Evolutionary conservation across 2,797 vertebrate species (phyloP).

Genomic region (Numenius phaeopus): DNA sequence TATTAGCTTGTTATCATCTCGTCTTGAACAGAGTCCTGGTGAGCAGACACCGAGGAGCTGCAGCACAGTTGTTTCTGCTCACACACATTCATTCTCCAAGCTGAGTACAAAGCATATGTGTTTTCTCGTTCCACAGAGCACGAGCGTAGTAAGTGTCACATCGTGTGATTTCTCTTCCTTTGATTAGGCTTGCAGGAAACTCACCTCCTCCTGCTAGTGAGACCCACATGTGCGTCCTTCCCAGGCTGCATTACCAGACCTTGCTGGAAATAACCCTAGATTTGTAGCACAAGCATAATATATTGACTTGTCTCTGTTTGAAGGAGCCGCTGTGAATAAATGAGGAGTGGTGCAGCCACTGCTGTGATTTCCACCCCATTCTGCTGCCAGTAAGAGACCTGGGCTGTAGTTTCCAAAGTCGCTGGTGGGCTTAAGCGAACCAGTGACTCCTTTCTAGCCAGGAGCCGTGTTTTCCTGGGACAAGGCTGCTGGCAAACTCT

Average conservation of each 20-base stretch:
- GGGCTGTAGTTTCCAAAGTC: not conserved
- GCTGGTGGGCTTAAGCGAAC: not conserved
- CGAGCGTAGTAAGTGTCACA: not conserved
- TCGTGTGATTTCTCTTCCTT: conserved; percentile 22
- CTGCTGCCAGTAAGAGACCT: not conserved
- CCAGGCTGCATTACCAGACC: not conserved
- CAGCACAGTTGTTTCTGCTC: conserved; percentile 49
- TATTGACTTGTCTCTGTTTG: not conserved
- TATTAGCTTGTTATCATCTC: conserved; percentile 68
- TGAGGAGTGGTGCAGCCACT: not conserved
- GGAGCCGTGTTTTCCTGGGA: not conserved
- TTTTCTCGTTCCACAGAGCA: not conserved
- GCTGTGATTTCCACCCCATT: fast-evolving
- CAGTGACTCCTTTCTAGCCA: not conserved
- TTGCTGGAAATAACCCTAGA: not conserved
- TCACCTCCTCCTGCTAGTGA: not conserved
- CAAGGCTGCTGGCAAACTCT: not conserved
- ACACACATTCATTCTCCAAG: conserved; percentile 29
- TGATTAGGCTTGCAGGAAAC: not conserved
- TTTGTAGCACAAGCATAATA: not conserved
- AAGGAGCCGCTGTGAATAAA: not conserved
- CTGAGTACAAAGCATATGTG: not conserved
- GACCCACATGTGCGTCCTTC: not conserved
- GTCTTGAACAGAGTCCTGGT: conserved; percentile 6
- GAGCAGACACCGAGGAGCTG: conserved; percentile 30